A percentile compares a stretch with the other conserved stretches of the same genome.
Conservation (phyloP, 2,113 vertebrate genomes). For the Seriola rivoliana region DNA sequence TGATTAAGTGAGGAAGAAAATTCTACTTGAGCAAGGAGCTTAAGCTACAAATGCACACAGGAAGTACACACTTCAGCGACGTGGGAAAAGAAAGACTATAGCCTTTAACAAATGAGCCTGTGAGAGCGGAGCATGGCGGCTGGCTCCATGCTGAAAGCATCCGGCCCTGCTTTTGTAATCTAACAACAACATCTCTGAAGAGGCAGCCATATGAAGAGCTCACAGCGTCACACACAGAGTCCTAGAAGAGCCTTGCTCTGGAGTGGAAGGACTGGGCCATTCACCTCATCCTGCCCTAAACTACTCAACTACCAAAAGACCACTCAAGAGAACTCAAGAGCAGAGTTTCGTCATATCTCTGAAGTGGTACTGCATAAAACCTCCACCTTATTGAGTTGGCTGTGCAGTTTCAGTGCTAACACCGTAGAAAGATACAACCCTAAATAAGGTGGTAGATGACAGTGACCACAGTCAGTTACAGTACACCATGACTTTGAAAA, state of each 20-base stretch:
- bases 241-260: conserved; percentile 66
- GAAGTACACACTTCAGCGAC: conserved; percentile 82
- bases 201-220: conserved; percentile 75
- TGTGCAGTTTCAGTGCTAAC: conserved; percentile 23
- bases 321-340: conserved; percentile 78
- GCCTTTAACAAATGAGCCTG: conserved; percentile 77
- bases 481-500: conserved; percentile 36
- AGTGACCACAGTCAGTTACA: conserved; percentile 11
- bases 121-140: conserved; percentile 74
- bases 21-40: conserved; percentile 73
- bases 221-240: conserved; percentile 67
- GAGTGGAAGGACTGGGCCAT: conserved; percentile 78
- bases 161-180: conserved; percentile 82
- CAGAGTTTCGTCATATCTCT: conserved; percentile 79
- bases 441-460: conserved; percentile 3
- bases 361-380: conserved; percentile 67
- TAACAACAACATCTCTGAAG: conserved; percentile 85
- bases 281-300: conserved; percentile 76
- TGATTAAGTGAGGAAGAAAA: conserved; percentile 81
- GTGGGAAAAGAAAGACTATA: conserved; percentile 79
- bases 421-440: conserved; percentile 1
- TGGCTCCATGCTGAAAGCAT: conserved; percentile 84
- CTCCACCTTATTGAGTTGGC: conserved; percentile 48
- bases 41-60: conserved; percentile 78
- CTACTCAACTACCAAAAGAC: conserved; percentile 80